Evolutionary conservation across 1,140 invertebrate genomes (phyloP).

Genomic region (Gyrodactylus bullatarudis): DNA sequence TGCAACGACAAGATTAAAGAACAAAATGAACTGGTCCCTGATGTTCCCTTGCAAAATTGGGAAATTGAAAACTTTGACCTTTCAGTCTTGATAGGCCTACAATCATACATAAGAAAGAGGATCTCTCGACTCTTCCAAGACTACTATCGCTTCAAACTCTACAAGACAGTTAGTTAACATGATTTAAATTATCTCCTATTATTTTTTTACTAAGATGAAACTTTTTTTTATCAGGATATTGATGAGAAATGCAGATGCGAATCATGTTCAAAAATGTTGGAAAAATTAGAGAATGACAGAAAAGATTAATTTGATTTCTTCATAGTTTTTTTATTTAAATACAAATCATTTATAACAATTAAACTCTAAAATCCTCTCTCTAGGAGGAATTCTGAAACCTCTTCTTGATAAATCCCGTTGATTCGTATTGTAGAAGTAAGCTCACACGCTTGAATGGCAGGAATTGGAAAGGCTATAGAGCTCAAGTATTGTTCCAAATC

Average conservation of each 20-base stretch:
- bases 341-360: too few relatives aligned
- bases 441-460: not conserved
- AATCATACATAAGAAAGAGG: not conserved
- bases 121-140: not conserved
- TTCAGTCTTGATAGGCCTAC: not conserved
- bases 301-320: not conserved
- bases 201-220: too few relatives aligned
- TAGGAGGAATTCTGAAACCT: not conserved
- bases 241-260: not conserved
- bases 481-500: not conserved
- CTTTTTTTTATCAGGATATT: not conserved
- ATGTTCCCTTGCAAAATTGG: too few relatives aligned
- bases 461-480: not conserved
- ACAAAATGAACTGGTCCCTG: too few relatives aligned
- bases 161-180: not conserved
- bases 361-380: not conserved
- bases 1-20: too few relatives aligned
- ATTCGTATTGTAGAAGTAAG: not conserved
- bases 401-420: not conserved
- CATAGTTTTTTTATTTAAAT: not conserved
- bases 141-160: not conserved
- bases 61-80: not conserved
- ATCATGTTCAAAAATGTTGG: not conserved
- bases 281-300: not conserved
- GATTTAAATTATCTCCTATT: not conserved